Conservation (phyloP, 2,888 invertebrate species). For the Trichopoda pennipes region DNA sequence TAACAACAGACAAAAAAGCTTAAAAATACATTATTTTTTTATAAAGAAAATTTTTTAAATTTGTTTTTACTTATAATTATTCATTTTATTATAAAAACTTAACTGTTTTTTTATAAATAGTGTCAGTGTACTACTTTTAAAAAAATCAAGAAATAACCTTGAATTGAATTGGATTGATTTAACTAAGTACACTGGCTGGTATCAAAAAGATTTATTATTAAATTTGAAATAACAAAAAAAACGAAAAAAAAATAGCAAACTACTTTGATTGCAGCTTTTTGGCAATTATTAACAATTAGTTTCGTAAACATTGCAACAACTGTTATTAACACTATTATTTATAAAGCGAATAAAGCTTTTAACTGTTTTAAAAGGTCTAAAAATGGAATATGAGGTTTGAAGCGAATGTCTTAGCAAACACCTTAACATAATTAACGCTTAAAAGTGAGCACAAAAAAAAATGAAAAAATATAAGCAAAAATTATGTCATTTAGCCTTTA, state of each 20-base stretch:
- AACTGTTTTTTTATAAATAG: no score
- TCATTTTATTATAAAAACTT: no score
- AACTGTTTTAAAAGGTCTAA: constrained; percentile 11
- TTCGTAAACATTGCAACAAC: constrained; percentile 24
- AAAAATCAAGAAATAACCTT: constrained; percentile 28
- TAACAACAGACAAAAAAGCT: not conserved
- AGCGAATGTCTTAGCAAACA: not conserved
- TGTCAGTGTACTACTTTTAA: no score
- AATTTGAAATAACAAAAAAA: no score
- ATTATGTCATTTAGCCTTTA: constrained; percentile 65
- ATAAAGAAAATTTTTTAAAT: not conserved
- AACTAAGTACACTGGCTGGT: not conserved
- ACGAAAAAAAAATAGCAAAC: not conserved
- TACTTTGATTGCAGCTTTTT: not conserved
- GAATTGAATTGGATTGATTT: not conserved
- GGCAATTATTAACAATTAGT: constrained; percentile 50
- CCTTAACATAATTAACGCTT: not conserved
- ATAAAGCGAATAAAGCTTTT: constrained; percentile 13
- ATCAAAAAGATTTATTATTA: not conserved
- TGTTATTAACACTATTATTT: constrained; percentile 1
- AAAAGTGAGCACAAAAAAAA: not conserved
- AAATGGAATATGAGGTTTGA: not conserved
- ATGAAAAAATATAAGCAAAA: not conserved
- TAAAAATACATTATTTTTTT: not conserved
- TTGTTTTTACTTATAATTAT: not conserved